Evolutionary conservation across 2,888 invertebrate genomes (phyloP).

Genomic region (Dicyrtomina minuta): DNA sequence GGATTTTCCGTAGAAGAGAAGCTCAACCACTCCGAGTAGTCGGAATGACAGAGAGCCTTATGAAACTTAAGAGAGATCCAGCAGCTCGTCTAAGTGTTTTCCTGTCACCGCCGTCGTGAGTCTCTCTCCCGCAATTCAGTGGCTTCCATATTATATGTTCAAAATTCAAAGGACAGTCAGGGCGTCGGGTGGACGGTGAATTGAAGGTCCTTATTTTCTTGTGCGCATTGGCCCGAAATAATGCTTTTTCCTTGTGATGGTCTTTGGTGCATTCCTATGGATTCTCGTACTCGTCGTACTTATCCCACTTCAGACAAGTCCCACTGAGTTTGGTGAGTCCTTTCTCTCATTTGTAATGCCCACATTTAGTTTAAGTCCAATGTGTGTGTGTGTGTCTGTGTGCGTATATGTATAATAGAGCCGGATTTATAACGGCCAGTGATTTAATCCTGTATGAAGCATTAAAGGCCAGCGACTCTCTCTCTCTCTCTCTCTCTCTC

Average conservation of each 20-base stretch:
- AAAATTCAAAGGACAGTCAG: background rate
- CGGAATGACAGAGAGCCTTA: background rate
- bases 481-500: background rate
- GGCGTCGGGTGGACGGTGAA: background rate
- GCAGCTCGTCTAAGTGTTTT: too few relatives aligned
- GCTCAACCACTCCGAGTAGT: background rate
- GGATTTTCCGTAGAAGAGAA: background rate
- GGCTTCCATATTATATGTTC: background rate
- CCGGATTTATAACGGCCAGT: background rate
- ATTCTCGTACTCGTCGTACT: slow-evolving; percentile 43
- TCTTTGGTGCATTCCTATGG: slow-evolving; percentile 51
- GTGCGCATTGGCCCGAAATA: slow-evolving; percentile 31
- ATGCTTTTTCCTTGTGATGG: slow-evolving; percentile 50
- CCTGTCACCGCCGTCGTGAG: too few relatives aligned
- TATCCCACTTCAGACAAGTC: slow-evolving; percentile 46
- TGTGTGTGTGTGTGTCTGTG: background rate
- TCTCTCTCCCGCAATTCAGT: background rate
- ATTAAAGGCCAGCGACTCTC: background rate
- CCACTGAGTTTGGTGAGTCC: slow-evolving; percentile 48
- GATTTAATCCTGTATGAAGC: background rate
- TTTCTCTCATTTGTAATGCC: background rate
- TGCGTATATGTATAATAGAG: background rate
- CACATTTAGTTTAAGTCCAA: slow-evolving; percentile 3
- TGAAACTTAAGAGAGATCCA: background rate
- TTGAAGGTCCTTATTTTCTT: slow-evolving; percentile 19